Percentiles rank a stretch among this genome's conserved stretches.
These are phyloP conservation scores for Agapornis canus DNA, from an alignment of 2,797 vertebrate species.

Conservation along the genomic window DNA sequence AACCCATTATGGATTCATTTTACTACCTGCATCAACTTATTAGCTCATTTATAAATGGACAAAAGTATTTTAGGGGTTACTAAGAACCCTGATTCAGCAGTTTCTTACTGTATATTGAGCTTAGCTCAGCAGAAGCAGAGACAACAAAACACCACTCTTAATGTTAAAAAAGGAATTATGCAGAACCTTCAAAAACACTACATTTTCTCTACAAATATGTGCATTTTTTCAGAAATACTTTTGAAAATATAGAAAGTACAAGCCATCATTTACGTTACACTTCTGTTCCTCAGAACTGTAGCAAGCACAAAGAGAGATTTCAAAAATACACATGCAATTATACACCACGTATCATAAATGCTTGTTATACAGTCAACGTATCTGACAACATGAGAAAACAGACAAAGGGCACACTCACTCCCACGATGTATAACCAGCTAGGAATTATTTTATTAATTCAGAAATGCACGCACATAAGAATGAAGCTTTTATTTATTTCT, in stretches of 20 bases:
- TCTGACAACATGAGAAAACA: neutral
- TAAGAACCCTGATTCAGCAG: neutral
- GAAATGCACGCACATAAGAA: constrained; percentile 4
- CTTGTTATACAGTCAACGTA: neutral
- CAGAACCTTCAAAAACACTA: neutral
- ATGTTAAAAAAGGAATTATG: neutral
- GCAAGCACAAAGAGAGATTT: neutral
- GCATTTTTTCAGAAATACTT: neutral
- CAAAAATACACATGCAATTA: constrained; percentile 2
- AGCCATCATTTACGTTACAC: neutral
- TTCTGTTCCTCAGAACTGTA: neutral
- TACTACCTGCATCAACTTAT: neutral
- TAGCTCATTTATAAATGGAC: neutral
- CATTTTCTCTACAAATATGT: neutral
- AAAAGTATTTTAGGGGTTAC: neutral
- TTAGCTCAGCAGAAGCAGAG: neutral
- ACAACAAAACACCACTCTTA: neutral
- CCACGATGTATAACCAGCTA: neutral
- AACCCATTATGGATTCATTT: neutral
- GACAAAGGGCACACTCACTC: neutral
- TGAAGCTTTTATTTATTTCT: neutral
- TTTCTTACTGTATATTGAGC: neutral
- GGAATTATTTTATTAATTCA: neutral
- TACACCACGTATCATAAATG: neutral
- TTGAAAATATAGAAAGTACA: neutral